phyloP scores from a whole-genome alignment of 2,888 invertebrate genomes.

The Synanthedon myopaeformis region DNA sequence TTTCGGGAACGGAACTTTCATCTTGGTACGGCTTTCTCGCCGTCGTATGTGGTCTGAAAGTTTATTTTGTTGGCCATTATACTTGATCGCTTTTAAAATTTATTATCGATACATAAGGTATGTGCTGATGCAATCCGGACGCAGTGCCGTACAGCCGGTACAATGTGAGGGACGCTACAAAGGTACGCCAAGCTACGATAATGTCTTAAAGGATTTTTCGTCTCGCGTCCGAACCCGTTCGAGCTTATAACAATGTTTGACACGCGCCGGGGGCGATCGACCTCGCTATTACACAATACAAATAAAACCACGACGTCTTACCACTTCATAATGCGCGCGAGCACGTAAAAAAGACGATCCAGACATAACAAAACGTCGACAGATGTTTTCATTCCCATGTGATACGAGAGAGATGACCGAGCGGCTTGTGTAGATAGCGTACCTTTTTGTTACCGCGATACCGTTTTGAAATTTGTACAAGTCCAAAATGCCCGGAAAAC shows the following conservation, averaged over 20 bases:
- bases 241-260: conserved; percentile 33
- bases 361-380: conserved; percentile 50
- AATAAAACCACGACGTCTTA: conserved; percentile 33
- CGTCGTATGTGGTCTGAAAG: no score
- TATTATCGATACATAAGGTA: no score
- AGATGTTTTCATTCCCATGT: conserved; percentile 63
- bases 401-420: conserved; percentile 44
- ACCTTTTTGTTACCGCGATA: conserved; percentile 47
- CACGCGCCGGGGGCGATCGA: conserved; percentile 36
- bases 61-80: no score
- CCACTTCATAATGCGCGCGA: conserved; percentile 36
- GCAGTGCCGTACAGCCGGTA: background rate
- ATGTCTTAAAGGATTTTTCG: conserved; percentile 25
- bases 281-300: conserved; percentile 41
- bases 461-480: conserved; percentile 57
- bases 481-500: conserved; percentile 44
- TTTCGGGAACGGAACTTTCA: no score
- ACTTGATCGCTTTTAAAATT: no score
- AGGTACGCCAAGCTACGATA: conserved; percentile 14
- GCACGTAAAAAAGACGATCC: conserved; percentile 27
- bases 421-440: conserved; percentile 27
- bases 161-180: background rate
- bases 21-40: no score
- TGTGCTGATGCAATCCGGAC: background rate
- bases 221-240: conserved; percentile 23